phyloP scores from a whole-genome alignment of 2,888 invertebrate species.

The Euphydryas editha region DNA sequence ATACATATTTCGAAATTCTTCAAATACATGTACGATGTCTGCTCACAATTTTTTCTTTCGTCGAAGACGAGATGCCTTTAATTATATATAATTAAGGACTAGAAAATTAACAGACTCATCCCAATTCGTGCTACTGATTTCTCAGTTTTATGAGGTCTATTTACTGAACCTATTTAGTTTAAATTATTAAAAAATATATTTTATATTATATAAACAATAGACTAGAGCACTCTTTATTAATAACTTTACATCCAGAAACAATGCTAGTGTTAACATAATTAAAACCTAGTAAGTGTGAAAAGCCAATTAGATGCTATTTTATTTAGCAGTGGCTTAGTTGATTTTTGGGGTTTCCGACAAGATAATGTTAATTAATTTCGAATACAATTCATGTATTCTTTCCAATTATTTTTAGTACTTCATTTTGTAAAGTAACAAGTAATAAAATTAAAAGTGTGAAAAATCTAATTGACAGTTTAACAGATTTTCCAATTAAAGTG shows the following conservation, averaged over 20 bases:
- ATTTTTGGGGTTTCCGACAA: slow-evolving; percentile 9
- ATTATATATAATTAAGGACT: too few relatives aligned
- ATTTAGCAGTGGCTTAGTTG: slow-evolving; percentile 1
- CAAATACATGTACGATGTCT: too few relatives aligned
- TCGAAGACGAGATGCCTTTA: too few relatives aligned
- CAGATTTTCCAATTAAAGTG: not conserved
- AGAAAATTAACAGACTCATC: too few relatives aligned
- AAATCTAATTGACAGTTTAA: too few relatives aligned
- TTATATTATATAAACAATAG: not conserved
- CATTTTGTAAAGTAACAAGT: not conserved
- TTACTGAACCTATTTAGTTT: too few relatives aligned
- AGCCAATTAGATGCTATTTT: slow-evolving; percentile 10
- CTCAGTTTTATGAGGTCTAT: too few relatives aligned
- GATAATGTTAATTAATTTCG: slow-evolving; percentile 8
- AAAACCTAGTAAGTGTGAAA: slow-evolving; percentile 17
- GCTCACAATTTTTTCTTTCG: too few relatives aligned
- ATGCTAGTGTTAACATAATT: slow-evolving; percentile 9
- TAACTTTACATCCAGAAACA: not conserved
- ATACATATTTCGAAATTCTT: too few relatives aligned
- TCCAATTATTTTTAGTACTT: not conserved
- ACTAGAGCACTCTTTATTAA: not conserved
- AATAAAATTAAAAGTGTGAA: not conserved
- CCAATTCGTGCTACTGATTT: too few relatives aligned
- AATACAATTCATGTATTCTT: too few relatives aligned
- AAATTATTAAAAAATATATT: too few relatives aligned